Evolutionary conservation across 2,888 invertebrate species (phyloP).

Genomic region (Brenthis daphne): DNA sequence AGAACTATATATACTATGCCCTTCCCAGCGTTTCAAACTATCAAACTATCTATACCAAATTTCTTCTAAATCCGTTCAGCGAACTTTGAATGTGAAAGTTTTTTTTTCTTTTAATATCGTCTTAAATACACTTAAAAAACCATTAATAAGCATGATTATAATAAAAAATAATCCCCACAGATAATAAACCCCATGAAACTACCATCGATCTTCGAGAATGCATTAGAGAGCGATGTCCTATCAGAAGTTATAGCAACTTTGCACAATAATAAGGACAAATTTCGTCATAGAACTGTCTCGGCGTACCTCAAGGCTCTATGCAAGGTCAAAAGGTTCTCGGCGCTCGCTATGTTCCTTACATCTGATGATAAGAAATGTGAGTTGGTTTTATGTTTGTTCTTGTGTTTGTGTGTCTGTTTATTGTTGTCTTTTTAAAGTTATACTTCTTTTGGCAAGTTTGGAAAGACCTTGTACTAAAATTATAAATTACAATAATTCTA

Average conservation of each 20-base stretch:
- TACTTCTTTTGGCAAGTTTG: too few relatives aligned
- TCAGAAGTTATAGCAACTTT: conserved; percentile 81
- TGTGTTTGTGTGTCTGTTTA: neutral
- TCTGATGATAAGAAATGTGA: conserved; percentile 82
- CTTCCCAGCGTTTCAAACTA: too few relatives aligned
- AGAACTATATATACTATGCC: too few relatives aligned
- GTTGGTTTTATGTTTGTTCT: conserved; percentile 37
- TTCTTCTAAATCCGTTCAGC: too few relatives aligned
- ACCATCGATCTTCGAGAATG: conserved; percentile 85
- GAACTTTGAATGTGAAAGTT: too few relatives aligned
- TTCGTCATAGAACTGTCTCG: conserved; percentile 63
- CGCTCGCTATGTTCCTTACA: conserved; percentile 85
- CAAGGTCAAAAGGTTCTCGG: conserved; percentile 84
- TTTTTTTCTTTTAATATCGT: too few relatives aligned
- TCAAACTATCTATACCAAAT: too few relatives aligned
- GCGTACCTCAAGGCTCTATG: conserved; percentile 79
- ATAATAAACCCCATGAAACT: conserved; percentile 82
- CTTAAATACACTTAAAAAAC: too few relatives aligned
- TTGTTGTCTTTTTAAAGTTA: neutral
- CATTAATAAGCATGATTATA: too few relatives aligned
- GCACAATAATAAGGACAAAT: conserved; percentile 65
- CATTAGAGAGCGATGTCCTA: conserved; percentile 84
- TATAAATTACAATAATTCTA: too few relatives aligned
- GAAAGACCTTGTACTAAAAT: too few relatives aligned
- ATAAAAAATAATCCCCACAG: conserved; percentile 56